Percentiles rank a stretch among this genome's conserved stretches.
Conservation (phyloP, 2,113 vertebrate genomes). For the Lycaon pictus region DNA sequence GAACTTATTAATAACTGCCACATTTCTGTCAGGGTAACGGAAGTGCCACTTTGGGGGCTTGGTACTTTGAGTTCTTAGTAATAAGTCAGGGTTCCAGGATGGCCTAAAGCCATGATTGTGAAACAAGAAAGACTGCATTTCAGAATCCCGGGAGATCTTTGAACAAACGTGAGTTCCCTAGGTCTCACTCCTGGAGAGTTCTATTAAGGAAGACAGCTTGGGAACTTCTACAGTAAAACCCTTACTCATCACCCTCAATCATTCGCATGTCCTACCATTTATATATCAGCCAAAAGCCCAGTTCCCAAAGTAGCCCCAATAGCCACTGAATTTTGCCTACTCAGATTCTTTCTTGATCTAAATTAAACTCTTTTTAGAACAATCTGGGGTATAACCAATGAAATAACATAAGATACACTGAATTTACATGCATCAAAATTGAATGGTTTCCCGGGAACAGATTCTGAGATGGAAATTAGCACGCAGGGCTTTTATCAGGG, state of each 20-base stretch:
- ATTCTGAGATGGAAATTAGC: not conserved
- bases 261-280: not conserved
- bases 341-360: not conserved
- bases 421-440: not conserved
- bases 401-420: not conserved
- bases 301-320: not conserved
- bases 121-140: not conserved
- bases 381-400: not conserved
- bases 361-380: not conserved
- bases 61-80: not conserved
- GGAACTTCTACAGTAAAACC: not conserved
- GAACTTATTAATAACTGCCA: conserved; percentile 73
- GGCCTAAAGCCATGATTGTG: not conserved
- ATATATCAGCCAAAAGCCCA: not conserved
- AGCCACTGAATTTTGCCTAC: not conserved
- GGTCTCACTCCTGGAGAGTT: not conserved
- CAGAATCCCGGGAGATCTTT: not conserved
- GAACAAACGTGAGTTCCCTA: not conserved
- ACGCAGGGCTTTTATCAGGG: not conserved
- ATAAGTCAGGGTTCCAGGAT: not conserved
- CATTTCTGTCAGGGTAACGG: conserved; percentile 26
- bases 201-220: not conserved
- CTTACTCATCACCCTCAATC: not conserved
- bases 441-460: not conserved
- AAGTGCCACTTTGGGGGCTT: not conserved